These are phyloP conservation scores for Phyllotreta striolata DNA, from an alignment of 2,888 invertebrate species.

Conservation along the genomic window DNA sequence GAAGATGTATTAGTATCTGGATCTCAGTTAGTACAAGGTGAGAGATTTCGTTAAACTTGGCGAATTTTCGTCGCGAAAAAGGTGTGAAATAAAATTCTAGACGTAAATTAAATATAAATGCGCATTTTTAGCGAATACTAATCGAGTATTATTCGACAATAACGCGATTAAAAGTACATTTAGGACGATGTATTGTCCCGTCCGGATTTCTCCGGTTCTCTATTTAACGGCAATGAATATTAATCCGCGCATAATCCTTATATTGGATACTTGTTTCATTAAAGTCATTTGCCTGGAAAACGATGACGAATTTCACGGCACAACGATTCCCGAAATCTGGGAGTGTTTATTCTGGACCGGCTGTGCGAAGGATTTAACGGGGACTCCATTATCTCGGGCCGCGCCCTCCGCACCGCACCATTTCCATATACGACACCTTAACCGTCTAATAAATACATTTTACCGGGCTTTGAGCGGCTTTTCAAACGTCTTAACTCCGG, in stretches of 20 bases:
- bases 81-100: no score
- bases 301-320: slow-evolving; percentile 40
- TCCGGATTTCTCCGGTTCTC: slow-evolving; percentile 11
- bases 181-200: no score
- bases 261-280: slow-evolving; percentile 34
- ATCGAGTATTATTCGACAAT: no score
- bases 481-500: no score
- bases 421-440: slow-evolving; percentile 50
- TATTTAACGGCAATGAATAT: slow-evolving; percentile 29
- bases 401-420: slow-evolving; percentile 50
- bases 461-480: slow-evolving; percentile 32
- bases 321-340: slow-evolving; percentile 47
- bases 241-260: slow-evolving; percentile 31
- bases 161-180: no score
- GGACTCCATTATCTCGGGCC: slow-evolving; percentile 55
- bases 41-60: no score
- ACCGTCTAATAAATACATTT: slow-evolving; percentile 43
- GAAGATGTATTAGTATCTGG: slow-evolving; percentile 22
- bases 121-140: no score
- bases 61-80: no score
- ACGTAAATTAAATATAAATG: no score
- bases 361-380: slow-evolving; percentile 50
- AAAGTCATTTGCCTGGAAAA: slow-evolving; percentile 38
- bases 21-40: background rate
- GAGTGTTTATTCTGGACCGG: slow-evolving; percentile 54